phyloP scores from a whole-genome alignment of 64 coral and sea anemone species.

The Pocillopora damicornis region DNA sequence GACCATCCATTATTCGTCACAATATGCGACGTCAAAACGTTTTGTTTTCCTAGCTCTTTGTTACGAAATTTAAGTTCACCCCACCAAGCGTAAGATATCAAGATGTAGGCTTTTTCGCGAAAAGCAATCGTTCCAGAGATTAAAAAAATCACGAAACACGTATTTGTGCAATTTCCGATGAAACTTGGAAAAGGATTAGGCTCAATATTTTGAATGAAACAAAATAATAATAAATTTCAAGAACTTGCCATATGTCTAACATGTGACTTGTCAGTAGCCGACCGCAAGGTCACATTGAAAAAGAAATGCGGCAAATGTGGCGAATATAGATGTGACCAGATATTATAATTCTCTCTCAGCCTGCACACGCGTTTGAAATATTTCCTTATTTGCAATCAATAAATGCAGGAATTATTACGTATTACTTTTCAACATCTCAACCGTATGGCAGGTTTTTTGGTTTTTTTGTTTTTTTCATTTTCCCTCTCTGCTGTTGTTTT shows the following conservation, averaged over 20 bases:
- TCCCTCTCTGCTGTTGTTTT: background rate
- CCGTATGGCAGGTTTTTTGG: background rate
- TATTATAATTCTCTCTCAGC: background rate
- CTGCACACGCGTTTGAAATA: background rate
- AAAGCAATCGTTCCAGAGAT: too few relatives aligned
- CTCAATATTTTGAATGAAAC: too few relatives aligned
- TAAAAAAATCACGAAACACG: too few relatives aligned
- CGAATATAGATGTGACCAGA: constrained; percentile 6
- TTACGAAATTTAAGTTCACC: constrained; percentile 20
- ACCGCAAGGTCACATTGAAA: constrained; percentile 9
- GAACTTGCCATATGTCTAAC: constrained; percentile 16
- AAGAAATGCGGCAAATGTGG: constrained; percentile 11
- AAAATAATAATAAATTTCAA: background rate
- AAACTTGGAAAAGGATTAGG: background rate
- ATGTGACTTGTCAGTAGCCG: constrained; percentile 33
- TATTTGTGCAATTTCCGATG: too few relatives aligned
- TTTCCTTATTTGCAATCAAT: background rate
- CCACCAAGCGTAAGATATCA: background rate
- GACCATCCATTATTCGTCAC: constrained; percentile 7
- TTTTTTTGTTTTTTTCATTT: background rate
- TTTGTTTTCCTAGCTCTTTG: constrained; percentile 7
- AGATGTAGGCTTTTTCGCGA: background rate
- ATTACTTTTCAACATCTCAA: too few relatives aligned
- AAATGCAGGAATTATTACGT: too few relatives aligned
- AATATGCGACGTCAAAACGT: constrained; percentile 10